These are phyloP conservation scores for Marmota monax DNA, from an alignment of 2,113 vertebrate genomes.

Conservation along the genomic window DNA sequence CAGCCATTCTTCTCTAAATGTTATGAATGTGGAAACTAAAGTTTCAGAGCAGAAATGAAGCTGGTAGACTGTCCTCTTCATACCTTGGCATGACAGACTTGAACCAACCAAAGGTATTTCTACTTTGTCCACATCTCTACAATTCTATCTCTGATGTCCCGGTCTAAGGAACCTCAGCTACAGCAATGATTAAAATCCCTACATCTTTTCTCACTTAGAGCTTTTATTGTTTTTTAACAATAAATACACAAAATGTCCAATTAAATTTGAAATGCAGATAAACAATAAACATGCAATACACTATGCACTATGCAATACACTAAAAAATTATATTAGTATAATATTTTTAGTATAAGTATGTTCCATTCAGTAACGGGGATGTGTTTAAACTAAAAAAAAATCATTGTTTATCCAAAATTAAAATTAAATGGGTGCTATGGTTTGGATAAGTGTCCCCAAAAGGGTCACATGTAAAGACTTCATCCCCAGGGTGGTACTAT, in stretches of 20 bases:
- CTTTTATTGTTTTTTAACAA: not conserved
- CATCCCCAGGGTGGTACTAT: not conserved
- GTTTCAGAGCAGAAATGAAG: not conserved
- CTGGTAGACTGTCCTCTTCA: not conserved
- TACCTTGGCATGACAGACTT: not conserved
- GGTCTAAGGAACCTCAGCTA: not conserved
- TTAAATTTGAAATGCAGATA: constrained; percentile 13
- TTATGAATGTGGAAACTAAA: not conserved
- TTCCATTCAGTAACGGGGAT: not conserved
- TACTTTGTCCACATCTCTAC: not conserved
- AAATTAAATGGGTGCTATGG: not conserved
- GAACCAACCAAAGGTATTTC: not conserved
- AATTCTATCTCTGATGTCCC: not conserved
- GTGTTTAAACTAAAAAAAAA: not conserved
- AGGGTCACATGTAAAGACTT: no score
- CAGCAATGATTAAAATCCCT: not conserved
- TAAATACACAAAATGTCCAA: not conserved
- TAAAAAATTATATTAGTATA: not conserved
- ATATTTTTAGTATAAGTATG: not conserved
- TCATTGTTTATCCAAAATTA: not conserved
- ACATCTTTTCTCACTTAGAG: not conserved
- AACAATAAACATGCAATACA: not conserved
- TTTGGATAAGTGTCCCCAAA: not conserved
- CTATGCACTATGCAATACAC: not conserved
- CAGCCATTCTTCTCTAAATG: not conserved